These are phyloP conservation scores for Hydrocynus forskahlii DNA, from an alignment of 2,797 vertebrate genomes.

Conservation along the genomic window DNA sequence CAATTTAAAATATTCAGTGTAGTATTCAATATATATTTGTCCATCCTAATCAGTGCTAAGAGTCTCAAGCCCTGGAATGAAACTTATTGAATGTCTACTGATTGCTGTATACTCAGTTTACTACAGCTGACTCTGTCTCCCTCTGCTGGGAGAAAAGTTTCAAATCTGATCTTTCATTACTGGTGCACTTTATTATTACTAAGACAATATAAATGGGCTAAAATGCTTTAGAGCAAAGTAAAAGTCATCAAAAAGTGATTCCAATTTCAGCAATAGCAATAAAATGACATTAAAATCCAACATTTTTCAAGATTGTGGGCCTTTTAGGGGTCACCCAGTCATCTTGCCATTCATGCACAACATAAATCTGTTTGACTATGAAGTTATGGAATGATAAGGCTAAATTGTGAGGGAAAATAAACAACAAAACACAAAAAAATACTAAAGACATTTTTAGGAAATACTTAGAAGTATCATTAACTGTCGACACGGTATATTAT, in stretches of 20 bases:
- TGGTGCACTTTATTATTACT: neutral
- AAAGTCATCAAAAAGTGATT: neutral
- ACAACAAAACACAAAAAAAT: no score
- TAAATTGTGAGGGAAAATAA: no score
- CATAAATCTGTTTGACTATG: neutral
- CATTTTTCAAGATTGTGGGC: neutral
- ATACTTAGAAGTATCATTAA: no score
- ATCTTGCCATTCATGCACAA: neutral
- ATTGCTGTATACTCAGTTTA: neutral
- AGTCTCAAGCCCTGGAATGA: neutral
- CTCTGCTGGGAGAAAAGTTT: conserved; percentile 66
- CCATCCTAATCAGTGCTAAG: neutral
- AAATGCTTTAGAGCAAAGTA: no score
- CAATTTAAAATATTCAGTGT: neutral
- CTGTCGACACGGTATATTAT: no score
- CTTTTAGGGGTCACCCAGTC: neutral
- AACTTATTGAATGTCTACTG: neutral
- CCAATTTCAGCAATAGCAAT: neutral
- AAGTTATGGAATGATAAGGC: no score
- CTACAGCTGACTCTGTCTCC: conserved; percentile 58
- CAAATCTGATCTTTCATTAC: neutral
- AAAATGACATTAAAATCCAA: neutral
- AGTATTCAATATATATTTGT: neutral
- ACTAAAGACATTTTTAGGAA: no score
- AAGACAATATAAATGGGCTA: no score